phyloP scores from a whole-genome alignment of 2,888 invertebrate genomes.

The Candidula unifasciata region DNA sequence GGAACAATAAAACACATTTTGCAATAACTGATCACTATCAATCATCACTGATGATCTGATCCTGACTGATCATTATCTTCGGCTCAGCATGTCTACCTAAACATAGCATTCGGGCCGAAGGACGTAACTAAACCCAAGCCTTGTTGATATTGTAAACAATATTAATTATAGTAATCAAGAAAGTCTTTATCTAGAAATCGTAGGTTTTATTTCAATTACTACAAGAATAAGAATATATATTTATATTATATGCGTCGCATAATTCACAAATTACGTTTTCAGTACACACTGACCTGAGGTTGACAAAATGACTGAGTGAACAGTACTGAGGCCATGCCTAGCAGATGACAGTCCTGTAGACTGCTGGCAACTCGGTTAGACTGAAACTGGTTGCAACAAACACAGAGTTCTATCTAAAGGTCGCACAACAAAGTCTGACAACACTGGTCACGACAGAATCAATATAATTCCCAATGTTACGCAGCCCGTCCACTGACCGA shows the following conservation, averaged over 20 bases:
- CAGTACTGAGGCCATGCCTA: slow-evolving; percentile 44
- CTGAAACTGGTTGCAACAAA: background rate
- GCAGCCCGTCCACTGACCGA: slow-evolving; percentile 17
- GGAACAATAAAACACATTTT: too few relatives aligned
- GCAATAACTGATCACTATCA: too few relatives aligned
- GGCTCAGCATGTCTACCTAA: too few relatives aligned
- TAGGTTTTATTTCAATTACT: too few relatives aligned
- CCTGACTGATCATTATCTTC: too few relatives aligned
- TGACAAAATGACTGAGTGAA: slow-evolving; percentile 44
- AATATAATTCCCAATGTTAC: background rate
- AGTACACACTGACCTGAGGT: slow-evolving; percentile 22
- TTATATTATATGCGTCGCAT: background rate
- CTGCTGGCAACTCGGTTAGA: slow-evolving; percentile 22
- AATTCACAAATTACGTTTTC: background rate
- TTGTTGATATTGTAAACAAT: too few relatives aligned
- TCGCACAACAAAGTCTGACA: slow-evolving; percentile 7
- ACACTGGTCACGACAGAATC: slow-evolving; percentile 2
- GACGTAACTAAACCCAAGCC: too few relatives aligned
- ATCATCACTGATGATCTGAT: too few relatives aligned
- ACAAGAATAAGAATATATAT: background rate
- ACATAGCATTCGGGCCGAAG: too few relatives aligned
- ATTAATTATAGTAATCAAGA: too few relatives aligned
- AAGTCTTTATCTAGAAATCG: too few relatives aligned
- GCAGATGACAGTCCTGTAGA: slow-evolving; percentile 31
- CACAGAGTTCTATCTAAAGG: slow-evolving; percentile 15